phyloP scores from a whole-genome alignment of 2,797 vertebrate species.

The Cyclopterus lumpus region DNA sequence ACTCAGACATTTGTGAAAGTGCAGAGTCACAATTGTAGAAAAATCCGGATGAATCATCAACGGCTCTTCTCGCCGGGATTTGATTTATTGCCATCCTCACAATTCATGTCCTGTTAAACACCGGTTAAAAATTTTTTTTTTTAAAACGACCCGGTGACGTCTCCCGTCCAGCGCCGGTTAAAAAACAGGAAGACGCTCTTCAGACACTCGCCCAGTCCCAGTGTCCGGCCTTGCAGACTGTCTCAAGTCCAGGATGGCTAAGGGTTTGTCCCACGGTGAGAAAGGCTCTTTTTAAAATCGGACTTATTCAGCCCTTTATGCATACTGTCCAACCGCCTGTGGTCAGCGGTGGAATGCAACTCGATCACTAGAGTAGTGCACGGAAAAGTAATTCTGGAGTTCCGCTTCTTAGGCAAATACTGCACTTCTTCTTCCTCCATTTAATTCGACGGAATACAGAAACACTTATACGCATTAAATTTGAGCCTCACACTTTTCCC shows the following conservation, averaged over 20 bases:
- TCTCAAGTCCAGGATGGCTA: constrained; percentile 1
- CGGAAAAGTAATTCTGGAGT: not conserved
- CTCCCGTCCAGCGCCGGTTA: not conserved
- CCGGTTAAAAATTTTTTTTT: too few species aligned
- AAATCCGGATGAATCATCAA: constrained; percentile 36
- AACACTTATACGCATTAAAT: not conserved
- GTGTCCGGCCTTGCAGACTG: constrained; percentile 14
- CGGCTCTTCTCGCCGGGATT: not conserved
- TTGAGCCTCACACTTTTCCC: not conserved
- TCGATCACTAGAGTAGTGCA: not conserved
- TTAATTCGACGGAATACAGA: not conserved
- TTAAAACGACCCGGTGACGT: too few species aligned
- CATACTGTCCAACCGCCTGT: constrained; percentile 2
- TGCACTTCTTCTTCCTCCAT: not conserved
- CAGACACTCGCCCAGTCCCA: not conserved
- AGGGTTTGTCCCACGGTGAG: constrained; percentile 21
- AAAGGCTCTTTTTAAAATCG: not conserved
- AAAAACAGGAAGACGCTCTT: constrained; percentile 18
- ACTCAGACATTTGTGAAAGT: constrained; percentile 17
- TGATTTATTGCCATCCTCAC: constrained; percentile 2
- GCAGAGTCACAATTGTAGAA: constrained; percentile 48
- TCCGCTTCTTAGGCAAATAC: not conserved
- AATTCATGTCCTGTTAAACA: not conserved
- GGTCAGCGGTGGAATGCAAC: constrained; percentile 8
- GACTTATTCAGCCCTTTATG: not conserved